Base-by-base conservation (phyloP, 1,140 invertebrate genomes). In the Bicyclus anynana region DNA sequence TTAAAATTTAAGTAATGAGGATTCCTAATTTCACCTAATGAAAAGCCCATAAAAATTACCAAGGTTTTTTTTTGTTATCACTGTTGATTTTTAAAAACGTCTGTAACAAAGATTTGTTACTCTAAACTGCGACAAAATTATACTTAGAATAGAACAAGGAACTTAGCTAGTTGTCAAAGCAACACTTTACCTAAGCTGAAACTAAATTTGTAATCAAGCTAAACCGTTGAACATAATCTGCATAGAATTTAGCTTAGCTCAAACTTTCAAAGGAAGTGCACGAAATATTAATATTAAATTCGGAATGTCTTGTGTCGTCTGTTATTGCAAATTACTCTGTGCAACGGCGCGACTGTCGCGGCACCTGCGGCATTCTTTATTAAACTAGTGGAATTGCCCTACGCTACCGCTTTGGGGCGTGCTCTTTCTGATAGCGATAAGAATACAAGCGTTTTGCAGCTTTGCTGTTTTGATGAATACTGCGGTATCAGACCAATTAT, bases 291-390 rank as follows among this genome's bases (percentile, higher is more conserved):
- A 40, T 40, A 40, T 40, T 40, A 40, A 40, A 40, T 40, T 40
- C 37, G 13, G 37, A 0, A 40, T 40, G 37, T 40, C 37, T 40
- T 14, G 17, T 20, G 42, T 49, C 40, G 23, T 52, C 49, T 51
- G 49, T 51, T 49, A 48, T 35, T 18, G 21, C 37, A 16, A 26
- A 17, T 12, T 33, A 26, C 33, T 20, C 26, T 20, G 23, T 42
- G 40, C 40, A 46, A 49, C 53, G 33, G 57, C 61, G 33, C 61
- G 57, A 64, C 57, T 37, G 61, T 64, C 50, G 60, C 26, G 26
- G 40, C 65, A 64, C 60, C 61, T 63, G 56, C 51, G 59, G 17
- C 46, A 33, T 46, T 29, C 65, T 67, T 63, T 64, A 67, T 67
- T 67, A 64, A 67, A 60, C 57, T 56, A 33, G 60, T 67, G 38